These are phyloP conservation scores for Torymus auratus DNA, from an alignment of 2,888 invertebrate genomes.

Conservation along the genomic window DNA sequence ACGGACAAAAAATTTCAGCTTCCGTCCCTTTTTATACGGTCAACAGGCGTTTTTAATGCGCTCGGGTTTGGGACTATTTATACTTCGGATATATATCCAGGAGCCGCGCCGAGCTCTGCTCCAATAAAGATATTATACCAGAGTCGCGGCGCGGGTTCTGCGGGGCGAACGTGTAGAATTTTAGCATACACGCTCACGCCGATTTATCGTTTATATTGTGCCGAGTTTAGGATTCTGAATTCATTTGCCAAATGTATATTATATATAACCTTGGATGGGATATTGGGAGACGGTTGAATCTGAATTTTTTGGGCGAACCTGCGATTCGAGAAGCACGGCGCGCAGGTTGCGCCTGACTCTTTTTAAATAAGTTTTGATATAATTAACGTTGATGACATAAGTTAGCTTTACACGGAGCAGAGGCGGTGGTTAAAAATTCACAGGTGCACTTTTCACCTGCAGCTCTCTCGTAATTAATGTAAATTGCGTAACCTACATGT, in stretches of 20 bases:
- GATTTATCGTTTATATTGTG: no score
- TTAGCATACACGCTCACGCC: not conserved
- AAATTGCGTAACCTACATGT: constrained; percentile 36
- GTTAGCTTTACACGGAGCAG: constrained; percentile 2
- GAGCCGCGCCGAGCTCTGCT: no score
- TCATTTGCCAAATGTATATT: no score
- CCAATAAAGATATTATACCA: no score
- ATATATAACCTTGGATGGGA: no score
- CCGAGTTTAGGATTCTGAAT: no score
- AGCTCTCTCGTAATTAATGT: constrained; percentile 28
- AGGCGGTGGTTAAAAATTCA: constrained; percentile 22
- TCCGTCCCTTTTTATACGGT: constrained; percentile 13
- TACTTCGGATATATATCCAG: not conserved
- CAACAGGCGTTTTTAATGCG: constrained; percentile 5
- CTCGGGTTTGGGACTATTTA: constrained; percentile 13
- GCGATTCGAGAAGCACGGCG: no score
- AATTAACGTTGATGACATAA: constrained; percentile 29
- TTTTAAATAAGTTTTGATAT: constrained; percentile 15
- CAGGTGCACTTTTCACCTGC: constrained; percentile 54
- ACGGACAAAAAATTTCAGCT: constrained; percentile 19
- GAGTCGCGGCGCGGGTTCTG: no score
- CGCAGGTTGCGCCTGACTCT: no score
- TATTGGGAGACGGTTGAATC: no score
- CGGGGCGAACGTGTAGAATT: not conserved
- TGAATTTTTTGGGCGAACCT: no score